A percentile compares a stretch with the other conserved stretches of the same genome.
Evolutionary conservation across 2,888 invertebrate genomes (phyloP).

Genomic region (Drosophila colorata): DNA sequence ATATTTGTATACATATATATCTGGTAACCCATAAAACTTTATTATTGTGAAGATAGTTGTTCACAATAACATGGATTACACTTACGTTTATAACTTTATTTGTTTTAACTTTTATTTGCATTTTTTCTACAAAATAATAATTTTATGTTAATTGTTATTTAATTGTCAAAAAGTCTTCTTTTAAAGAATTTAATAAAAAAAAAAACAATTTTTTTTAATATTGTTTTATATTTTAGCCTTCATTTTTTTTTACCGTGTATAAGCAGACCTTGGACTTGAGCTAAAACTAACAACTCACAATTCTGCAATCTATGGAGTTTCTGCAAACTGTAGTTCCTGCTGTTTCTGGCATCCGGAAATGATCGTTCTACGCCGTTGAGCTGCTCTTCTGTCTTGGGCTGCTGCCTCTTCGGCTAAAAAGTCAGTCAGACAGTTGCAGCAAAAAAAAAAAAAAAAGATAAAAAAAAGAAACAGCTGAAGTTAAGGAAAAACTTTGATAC

Average conservation of each 20-base stretch:
- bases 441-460: slow-evolving; percentile 7
- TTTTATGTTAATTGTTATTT: no score
- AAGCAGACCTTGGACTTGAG: not conserved
- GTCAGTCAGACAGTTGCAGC: slow-evolving; percentile 28
- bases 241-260: not conserved
- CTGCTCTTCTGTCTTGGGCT: slow-evolving; percentile 31
- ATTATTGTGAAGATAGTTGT: no score
- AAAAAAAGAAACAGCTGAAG: slow-evolving; percentile 1
- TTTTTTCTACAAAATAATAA: no score
- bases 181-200: no score
- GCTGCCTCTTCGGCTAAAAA: slow-evolving; percentile 28
- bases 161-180: no score
- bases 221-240: not conserved
- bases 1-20: no score
- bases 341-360: slow-evolving; percentile 29
- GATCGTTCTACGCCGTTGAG: slow-evolving; percentile 53
- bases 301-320: slow-evolving; percentile 18
- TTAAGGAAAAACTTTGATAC: slow-evolving; percentile 53
- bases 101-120: no score
- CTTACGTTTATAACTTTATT: no score
- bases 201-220: no score
- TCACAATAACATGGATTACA: no score
- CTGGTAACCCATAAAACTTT: no score
- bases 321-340: slow-evolving; percentile 45
- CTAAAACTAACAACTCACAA: not conserved